A percentile compares a stretch with the other conserved stretches of the same genome.
These are phyloP conservation scores for Ruditapes philippinarum DNA, from an alignment of 1,140 invertebrate species.

Conservation along the genomic window DNA sequence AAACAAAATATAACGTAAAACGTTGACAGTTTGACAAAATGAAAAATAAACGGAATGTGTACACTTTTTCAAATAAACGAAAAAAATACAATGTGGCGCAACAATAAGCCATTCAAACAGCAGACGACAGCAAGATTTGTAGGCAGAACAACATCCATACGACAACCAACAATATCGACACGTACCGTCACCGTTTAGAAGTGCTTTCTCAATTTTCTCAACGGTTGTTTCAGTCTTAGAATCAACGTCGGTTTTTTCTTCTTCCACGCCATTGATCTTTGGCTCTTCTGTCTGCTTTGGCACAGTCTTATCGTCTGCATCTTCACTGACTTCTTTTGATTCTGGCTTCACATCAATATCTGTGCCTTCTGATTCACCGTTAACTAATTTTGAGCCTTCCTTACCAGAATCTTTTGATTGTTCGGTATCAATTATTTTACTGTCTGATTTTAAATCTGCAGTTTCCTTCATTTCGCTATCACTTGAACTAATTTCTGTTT, in stretches of 20 bases:
- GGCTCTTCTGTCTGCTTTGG: constrained; percentile 9
- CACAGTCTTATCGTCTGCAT: background rate
- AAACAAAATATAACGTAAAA: background rate
- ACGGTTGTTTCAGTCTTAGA: background rate
- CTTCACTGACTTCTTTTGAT: background rate
- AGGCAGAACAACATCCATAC: constrained; percentile 12
- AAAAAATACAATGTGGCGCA: background rate
- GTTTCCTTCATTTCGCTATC: constrained; percentile 11
- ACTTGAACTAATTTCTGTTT: constrained; percentile 2
- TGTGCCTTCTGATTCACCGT: background rate
- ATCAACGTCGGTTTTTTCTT: constrained; percentile 6
- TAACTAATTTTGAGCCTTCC: constrained; percentile 14
- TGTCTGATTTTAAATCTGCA: constrained; percentile 2
- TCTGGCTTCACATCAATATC: background rate
- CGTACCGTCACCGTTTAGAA: constrained; percentile 26
- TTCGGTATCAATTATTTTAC: background rate
- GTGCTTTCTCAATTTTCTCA: constrained; percentile 27
- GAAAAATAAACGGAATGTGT: background rate
- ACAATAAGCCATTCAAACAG: background rate
- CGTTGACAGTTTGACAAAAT: background rate
- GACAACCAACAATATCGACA: constrained; percentile 26
- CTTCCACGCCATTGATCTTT: constrained; percentile 14
- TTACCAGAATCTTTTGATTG: background rate
- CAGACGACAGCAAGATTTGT: background rate
- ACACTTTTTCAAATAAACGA: background rate